Conservation (phyloP, 2,888 invertebrate species). For the Acanthosepion pharaonis region DNA sequence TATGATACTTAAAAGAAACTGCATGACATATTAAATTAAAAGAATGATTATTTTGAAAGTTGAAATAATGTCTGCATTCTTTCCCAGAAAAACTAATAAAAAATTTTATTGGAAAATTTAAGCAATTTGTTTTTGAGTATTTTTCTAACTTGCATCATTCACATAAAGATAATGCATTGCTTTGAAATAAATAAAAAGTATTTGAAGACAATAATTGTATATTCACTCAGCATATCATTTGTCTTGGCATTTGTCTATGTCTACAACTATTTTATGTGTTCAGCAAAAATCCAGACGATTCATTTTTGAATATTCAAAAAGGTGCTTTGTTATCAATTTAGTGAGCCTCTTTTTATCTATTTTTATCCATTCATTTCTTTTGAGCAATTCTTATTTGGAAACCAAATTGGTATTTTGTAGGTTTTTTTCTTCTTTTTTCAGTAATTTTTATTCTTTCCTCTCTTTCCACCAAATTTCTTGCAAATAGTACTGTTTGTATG, state of each 20-base stretch:
- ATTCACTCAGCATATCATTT: neutral
- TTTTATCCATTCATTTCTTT: neutral
- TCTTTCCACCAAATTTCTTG: neutral
- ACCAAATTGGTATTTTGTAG: neutral
- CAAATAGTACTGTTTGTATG: neutral
- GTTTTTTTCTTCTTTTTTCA: neutral
- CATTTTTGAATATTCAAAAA: neutral
- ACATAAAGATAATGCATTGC: neutral
- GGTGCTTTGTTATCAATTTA: neutral
- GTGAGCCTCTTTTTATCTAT: too few species aligned
- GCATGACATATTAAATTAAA: neutral
- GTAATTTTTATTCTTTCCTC: neutral
- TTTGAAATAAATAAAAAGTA: neutral
- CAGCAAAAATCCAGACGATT: neutral
- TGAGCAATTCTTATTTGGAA: neutral
- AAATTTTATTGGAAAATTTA: neutral
- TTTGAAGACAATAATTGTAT: neutral
- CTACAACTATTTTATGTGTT: neutral
- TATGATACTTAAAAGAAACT: neutral
- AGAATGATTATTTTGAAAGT: neutral
- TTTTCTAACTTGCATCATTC: neutral
- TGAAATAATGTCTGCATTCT: neutral
- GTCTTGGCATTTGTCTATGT: neutral
- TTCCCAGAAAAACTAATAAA: neutral
- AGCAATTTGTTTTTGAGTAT: neutral